These are phyloP conservation scores for Cerastis rubricosa DNA, from an alignment of 2,888 invertebrate species.

Conservation along the genomic window DNA sequence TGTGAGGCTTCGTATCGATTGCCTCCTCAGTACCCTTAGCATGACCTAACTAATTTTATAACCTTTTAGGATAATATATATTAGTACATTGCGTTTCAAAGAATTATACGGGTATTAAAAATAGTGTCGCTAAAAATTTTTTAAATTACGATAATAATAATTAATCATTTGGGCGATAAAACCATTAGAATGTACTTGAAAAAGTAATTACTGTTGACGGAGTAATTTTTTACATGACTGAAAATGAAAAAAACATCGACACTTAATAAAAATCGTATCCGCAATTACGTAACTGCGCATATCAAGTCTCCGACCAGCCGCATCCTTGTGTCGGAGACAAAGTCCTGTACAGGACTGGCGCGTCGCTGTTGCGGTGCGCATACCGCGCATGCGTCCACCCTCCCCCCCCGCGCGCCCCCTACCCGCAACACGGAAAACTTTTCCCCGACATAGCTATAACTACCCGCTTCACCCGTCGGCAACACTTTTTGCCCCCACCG, in stretches of 20 bases:
- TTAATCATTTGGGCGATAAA: not conserved
- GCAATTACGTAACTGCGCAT: conserved; percentile 77
- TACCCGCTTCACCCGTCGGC: conserved; percentile 88
- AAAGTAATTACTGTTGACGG: not conserved
- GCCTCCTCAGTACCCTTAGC: conserved; percentile 72
- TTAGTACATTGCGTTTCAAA: conserved; percentile 12
- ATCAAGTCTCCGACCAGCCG: conserved; percentile 57
- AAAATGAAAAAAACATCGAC: conserved; percentile 1
- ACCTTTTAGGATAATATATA: conserved; percentile 50
- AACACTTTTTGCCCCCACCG: conserved; percentile 90
- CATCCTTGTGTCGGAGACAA: conserved; percentile 74
- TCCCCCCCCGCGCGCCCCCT: conserved; percentile 77
- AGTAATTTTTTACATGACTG: not conserved
- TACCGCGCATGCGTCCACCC: conserved; percentile 85
- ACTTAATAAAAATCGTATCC: conserved; percentile 39
- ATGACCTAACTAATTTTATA: conserved; percentile 75
- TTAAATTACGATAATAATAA: not conserved
- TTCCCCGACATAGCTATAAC: conserved; percentile 90
- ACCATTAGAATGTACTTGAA: not conserved
- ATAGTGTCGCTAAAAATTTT: not conserved
- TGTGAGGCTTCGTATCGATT: conserved; percentile 81
- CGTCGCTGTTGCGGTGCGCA: conserved; percentile 82
- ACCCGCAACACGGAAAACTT: conserved; percentile 91
- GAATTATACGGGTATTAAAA: conserved; percentile 4
- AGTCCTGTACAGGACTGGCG: conserved; percentile 86